Evolutionary conservation across 1,140 invertebrate genomes (phyloP), one percentile per base, ranked within the genome.

Genomic region (Cryptotermes secundus): DNA sequence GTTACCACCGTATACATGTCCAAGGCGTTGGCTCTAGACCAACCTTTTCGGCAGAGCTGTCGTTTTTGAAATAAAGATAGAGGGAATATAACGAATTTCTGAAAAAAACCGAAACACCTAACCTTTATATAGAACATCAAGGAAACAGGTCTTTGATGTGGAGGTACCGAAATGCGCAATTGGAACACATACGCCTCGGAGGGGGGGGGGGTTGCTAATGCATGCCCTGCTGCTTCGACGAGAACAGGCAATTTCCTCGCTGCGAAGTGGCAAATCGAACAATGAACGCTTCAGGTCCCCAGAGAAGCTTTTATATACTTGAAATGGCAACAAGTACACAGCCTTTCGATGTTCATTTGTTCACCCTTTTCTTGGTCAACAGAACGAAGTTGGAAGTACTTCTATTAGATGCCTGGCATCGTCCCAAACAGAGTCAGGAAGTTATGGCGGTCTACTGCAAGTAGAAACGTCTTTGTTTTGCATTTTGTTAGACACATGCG

Each of bases 221-320:
- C 59, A 72, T 6, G 59, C n/a, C 2, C 59, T 31, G 14, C 26
- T 4, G 59, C 59, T 31, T 72, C 59, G 9, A 10, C 59, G 26
- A 72, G 26, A 72, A 31, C 59, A 72, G 59, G 59, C 26, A 72
- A 72, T 72, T 72, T 72, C 59, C 59, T 72, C n/a, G 59, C 59
- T 72, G 59, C n/a, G n/a, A 72, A 72, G 59, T 72, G 59, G 59
- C 26, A 72, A 72, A 72, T 72, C 59, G 59, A 72, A 72, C 59
- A 72, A 72, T 72, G 59, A 72, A 72, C 59, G 31, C n/a, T 72
- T 72, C 26, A 72, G n/a, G 59, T 72, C 14, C n/a, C 26, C n/a
- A 72, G 59, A 6, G 53, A 31, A 72, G 59, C 59, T 72, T 72
- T 72, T 72, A 72, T n/a, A n/a, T 6, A 72, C 59, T 72, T 72